Conservation (phyloP, 2,113 vertebrate genomes). For the Atractosteus spatula region DNA sequence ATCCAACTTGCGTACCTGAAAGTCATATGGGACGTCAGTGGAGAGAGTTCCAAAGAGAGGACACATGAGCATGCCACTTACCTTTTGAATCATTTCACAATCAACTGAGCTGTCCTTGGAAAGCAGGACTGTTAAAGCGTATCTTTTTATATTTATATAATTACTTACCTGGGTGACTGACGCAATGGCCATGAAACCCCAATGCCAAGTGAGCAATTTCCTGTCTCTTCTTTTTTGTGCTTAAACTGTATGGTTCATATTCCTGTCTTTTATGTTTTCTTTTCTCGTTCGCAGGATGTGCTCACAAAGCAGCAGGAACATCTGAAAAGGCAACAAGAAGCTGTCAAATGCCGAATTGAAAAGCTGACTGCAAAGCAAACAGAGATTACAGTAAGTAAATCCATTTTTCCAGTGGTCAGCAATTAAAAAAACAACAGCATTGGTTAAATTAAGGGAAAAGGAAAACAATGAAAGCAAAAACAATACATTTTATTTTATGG, state of each 20-base stretch:
- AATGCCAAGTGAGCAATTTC: conserved; percentile 32
- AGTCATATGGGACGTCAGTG: background rate
- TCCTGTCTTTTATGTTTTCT: background rate
- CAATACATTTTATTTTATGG: too few species aligned
- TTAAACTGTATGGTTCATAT: too few species aligned
- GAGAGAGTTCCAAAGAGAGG: too few species aligned
- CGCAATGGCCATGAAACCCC: conserved; percentile 30
- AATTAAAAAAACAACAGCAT: too few species aligned
- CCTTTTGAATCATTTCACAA: background rate
- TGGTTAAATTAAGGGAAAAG: too few species aligned
- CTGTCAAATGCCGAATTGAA: conserved; percentile 58
- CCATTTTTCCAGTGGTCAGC: too few species aligned
- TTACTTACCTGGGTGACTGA: background rate
- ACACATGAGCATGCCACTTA: background rate
- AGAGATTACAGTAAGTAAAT: conserved; percentile 58
- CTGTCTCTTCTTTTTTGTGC: background rate
- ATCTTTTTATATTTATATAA: background rate
- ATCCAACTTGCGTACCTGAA: background rate
- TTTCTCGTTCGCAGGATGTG: conserved; percentile 46
- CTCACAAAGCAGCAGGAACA: conserved; percentile 48
- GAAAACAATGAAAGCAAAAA: too few species aligned
- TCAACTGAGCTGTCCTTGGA: background rate
- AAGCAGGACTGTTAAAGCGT: background rate
- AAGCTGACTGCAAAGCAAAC: conserved; percentile 60
- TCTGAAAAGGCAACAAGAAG: conserved; percentile 57